Conservation (phyloP, 2,797 vertebrate genomes). For the Centroberyx gerrardi region DNA sequence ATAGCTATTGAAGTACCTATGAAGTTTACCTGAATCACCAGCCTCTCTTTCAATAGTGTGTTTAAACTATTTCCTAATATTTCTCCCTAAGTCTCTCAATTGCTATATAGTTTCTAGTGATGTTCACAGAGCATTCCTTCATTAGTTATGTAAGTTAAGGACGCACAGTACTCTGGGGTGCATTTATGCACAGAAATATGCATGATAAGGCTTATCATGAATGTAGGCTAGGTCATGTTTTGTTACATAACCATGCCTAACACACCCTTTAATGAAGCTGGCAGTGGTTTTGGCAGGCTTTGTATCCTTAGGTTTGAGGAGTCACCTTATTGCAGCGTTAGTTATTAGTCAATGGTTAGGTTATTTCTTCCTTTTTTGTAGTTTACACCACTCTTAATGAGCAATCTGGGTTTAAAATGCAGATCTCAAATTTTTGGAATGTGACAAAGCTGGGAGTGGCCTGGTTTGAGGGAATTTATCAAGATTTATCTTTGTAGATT, state of each 20-base stretch:
- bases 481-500: slow-evolving; percentile 1
- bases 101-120: neutral
- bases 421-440: neutral
- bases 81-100: neutral
- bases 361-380: neutral
- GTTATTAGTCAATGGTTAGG: neutral
- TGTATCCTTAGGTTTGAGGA: neutral
- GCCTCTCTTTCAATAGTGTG: too few relatives aligned
- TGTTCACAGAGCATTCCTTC: slow-evolving; percentile 1
- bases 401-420: neutral
- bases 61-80: too few relatives aligned
- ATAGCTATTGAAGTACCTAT: too few relatives aligned
- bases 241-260: neutral
- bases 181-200: slow-evolving; percentile 25
- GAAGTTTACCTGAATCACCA: too few relatives aligned
- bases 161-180: neutral
- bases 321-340: neutral
- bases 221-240: slow-evolving; percentile 1
- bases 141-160: neutral
- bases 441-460: neutral
- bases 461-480: slow-evolving; percentile 14
- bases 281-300: neutral
- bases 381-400: neutral
- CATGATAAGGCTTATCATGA: slow-evolving; percentile 20
- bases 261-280: neutral